Conservation (phyloP, 2,113 vertebrate species). For the Ictalurus furcatus region DNA sequence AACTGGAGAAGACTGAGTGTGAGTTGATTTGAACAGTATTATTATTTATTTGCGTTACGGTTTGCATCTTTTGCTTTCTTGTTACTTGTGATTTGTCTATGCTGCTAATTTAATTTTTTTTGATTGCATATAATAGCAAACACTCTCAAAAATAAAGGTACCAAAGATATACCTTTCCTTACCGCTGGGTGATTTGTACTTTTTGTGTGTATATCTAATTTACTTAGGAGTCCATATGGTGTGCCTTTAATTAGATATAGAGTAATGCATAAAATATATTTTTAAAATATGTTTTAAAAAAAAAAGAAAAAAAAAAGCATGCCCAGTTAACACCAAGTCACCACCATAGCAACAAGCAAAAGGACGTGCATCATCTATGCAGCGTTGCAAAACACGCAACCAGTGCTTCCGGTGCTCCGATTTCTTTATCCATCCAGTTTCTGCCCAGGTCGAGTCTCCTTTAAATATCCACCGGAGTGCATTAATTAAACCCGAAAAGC, state of each 20-base stretch:
- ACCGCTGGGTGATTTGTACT: not conserved
- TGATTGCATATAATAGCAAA: not conserved
- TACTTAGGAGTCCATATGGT: not conserved
- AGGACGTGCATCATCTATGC: not conserved
- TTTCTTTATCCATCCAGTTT: not conserved
- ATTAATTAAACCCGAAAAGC: slow-evolving; percentile 68
- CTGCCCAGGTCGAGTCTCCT: slow-evolving; percentile 54
- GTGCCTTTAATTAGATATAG: not conserved
- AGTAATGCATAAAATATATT: not conserved
- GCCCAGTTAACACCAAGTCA: not conserved
- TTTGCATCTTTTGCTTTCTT: not conserved
- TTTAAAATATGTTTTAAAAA: not conserved
- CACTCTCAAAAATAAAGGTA: not conserved
- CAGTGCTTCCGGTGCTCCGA: slow-evolving; percentile 16
- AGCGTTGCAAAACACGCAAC: not conserved
- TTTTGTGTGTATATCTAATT: not conserved
- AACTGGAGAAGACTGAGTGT: not conserved
- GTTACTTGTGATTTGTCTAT: not conserved
- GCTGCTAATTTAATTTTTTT: not conserved
- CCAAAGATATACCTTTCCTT: not conserved
- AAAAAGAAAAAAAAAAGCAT: not conserved
- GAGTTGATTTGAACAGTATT: not conserved
- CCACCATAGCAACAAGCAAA: not conserved
- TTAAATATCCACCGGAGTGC: slow-evolving; percentile 57
- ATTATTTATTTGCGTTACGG: not conserved